Evolutionary conservation across 2,888 invertebrate genomes (phyloP), one percentile per base, ranked within the genome.

Genomic region (Hymenopus coronatus): DNA sequence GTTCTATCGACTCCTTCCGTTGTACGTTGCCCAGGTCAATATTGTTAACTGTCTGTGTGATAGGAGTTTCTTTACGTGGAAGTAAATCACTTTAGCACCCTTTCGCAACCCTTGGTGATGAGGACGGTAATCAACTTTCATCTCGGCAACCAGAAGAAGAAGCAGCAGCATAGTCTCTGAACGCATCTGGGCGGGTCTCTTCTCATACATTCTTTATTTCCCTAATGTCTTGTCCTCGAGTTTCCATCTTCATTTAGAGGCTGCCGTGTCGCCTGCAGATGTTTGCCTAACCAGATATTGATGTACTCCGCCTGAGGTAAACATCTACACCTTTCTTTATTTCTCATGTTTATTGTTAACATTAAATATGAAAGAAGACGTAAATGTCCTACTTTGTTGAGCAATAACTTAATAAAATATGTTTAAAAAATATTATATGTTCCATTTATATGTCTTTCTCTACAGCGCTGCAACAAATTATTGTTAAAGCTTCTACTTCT

Each of bases 141-240:
- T 27, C n/a, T 70, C 86, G n/a, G 81, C 81, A 86, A 86, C 81
- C 70, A 86, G 86, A 28, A 28, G 86, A 70, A 70, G 54, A 4
- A 40, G 40, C 40, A 40, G 40, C 12, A 40, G 40, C 40, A 25
- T 4, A 85, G 85, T 46, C 84, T 84, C 84, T 33, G 33, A 84
- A 33, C 84, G 30, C 33, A 84, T 84, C 84, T 84, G 28, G 15
- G n/a, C n/a, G 27, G 85, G 86, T 86, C 86, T 86, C 86, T 27
- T 86, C 46, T 28, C 86, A 86, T 86, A 86, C 86, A 86, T 86
- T 86, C 85, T 86, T 86, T 86, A 86, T 86, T 86, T 86, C 86
- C 86, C 86, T 81, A 27, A 70, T 81, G 86, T 46, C 86, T 86
- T 81, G 86, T 46, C 86, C 25, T 30, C 85, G 15, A 6, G 86